Base-by-base conservation (phyloP, 2,888 invertebrate genomes). In the Pimpla rufipes region DNA sequence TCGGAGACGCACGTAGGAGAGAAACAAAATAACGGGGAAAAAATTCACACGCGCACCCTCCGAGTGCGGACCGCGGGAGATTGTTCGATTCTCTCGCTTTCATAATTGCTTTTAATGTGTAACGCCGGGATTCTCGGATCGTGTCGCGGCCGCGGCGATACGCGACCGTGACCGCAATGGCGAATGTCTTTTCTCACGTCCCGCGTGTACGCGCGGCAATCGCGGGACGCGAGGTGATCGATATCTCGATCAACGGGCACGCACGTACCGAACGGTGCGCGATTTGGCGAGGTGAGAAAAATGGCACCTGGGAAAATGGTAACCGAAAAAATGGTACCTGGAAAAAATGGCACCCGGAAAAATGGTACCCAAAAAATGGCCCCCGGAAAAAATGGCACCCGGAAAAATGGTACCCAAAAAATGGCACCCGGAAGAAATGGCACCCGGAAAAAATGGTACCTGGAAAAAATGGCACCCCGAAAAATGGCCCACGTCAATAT, bases 61-160 rank as follows among this genome's bases (percentile, higher is more conserved):
- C 18, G 37, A 37, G 16, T 35, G 35, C 47, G 47, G 11, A n/a
- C 5, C n/a, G 47, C 16, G 10, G 1, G 29, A 21, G 67, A 73
- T 68, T n/a, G n/a, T n/a, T 68, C 67, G 66, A 16, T 37, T 73
- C 73, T 73, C 73, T 67, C 50, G 59, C 73, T 81, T 47, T 83
- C 75, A 75, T 79, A 75, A 83, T 83, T 79, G 83, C 71, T 71
- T 75, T 83, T 67, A 71, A 83, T 83, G 66, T 62, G 70, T 67
- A 73, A 81, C 66, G 71, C 66, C 66, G 66, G 71, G 57, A 79
- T 83, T 83, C 71, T 71, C 29, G 29, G 29, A 29, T 5, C 3
- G 59, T 40, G 55, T 55, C 29, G n/a, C n/a, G 29, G 16, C 71
- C 71, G 23, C 42, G 16, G 57, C 40, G 62, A 35, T 80, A 21